Evolutionary conservation across 2,113 vertebrate genomes (phyloP).

Genomic region (Spilogale gracilis): DNA sequence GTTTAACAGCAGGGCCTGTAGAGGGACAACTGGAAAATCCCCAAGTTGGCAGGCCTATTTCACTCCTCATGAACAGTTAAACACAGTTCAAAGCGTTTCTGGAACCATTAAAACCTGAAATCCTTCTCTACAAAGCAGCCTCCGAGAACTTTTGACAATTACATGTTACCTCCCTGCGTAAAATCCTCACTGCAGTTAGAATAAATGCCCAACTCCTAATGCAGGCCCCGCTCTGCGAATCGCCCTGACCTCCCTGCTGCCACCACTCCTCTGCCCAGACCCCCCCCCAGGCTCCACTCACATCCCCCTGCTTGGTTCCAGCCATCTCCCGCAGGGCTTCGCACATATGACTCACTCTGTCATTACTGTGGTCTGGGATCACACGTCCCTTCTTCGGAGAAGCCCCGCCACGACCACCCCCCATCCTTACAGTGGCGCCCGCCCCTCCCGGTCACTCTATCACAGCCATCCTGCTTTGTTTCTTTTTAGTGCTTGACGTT

Average conservation of each 20-base stretch:
- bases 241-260: not conserved
- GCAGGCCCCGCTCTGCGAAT: not conserved
- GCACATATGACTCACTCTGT: not conserved
- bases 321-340: not conserved
- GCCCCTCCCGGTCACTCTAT: not conserved
- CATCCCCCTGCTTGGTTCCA: not conserved
- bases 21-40: not conserved
- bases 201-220: not conserved
- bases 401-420: not conserved
- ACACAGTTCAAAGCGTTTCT: not conserved
- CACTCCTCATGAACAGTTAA: not conserved
- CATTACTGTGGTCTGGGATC: not conserved
- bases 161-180: not conserved
- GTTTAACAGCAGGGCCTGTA: not conserved
- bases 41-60: not conserved
- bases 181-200: not conserved
- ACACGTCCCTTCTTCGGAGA: not conserved
- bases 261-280: accelerated
- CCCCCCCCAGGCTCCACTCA: not conserved
- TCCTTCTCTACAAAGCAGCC: not conserved
- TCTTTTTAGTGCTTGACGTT: not conserved
- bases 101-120: not conserved
- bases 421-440: not conserved
- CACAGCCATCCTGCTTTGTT: not conserved
- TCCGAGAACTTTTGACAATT: not conserved